Conservation (phyloP, 37 sponge, comb jelly and placozoan species). For the Bolinopsis microptera region DNA sequence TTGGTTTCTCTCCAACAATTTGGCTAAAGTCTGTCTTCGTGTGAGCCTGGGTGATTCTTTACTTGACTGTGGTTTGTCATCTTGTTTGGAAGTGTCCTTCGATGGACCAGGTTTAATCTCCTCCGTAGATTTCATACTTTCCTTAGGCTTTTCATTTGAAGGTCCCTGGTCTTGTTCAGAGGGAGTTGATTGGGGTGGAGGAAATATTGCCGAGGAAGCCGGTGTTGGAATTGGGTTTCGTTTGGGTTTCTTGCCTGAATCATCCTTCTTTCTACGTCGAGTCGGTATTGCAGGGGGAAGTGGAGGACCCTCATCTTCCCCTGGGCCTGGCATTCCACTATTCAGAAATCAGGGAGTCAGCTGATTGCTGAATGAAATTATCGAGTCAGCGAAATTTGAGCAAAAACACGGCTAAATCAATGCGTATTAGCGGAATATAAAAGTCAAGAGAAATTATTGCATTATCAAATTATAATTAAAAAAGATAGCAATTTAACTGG, state of each 20-base stretch:
- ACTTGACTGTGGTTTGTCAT: not conserved
- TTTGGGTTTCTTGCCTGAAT: constrained; percentile 5
- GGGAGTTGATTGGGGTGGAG: not conserved
- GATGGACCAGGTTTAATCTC: not conserved
- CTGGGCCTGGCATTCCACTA: not conserved
- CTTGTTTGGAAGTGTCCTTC: not conserved
- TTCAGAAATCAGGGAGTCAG: too few relatives aligned
- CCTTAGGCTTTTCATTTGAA: not conserved
- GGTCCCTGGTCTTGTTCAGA: not conserved
- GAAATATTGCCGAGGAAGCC: not conserved
- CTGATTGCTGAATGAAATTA: too few relatives aligned
- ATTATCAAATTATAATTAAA: too few relatives aligned
- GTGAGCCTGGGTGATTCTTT: not conserved
- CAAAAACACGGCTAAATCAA: too few relatives aligned
- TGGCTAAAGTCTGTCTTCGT: not conserved
- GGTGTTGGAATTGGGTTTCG: not conserved
- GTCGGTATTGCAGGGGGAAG: not conserved
- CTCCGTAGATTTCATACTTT: not conserved
- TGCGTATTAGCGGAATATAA: too few relatives aligned
- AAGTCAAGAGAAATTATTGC: too few relatives aligned
- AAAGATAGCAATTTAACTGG: too few relatives aligned
- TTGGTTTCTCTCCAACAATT: not conserved
- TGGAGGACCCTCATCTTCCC: not conserved
- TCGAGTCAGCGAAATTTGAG: too few relatives aligned
- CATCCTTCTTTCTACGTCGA: not conserved